Base-by-base conservation (phyloP, 2,888 invertebrate genomes). In the Cerastis rubricosa region DNA sequence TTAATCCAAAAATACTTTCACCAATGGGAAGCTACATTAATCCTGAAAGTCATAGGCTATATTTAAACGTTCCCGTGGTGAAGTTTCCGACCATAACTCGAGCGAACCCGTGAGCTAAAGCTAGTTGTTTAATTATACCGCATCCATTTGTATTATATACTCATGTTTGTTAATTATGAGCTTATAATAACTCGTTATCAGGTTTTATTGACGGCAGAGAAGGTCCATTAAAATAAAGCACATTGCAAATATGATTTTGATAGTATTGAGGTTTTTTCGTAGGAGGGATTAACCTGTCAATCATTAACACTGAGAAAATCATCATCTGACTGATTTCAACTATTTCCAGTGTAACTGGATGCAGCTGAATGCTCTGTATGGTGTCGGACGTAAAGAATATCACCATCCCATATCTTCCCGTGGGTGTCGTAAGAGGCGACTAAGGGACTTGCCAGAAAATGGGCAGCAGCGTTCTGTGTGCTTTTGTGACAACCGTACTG, bases 161-260 rank as follows among this genome's bases (percentile, higher is more conserved):
- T 49, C 25, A 8, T 54, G 80, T 63, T 25, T 45, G 71, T 87
- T 81, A 84, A 85, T 88, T 85, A 88, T 65, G 69, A 73, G 80
- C 78, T 80, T 84, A 81, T 78, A 74, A 81, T 81, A 76, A 79
- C 84, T 82, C 66, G 63, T 74, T 81, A 74, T 76, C 64, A 73
- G 19, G 68, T 79, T 79, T 29, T 71, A 81, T 86, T 69, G 80
- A 66, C 69, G 57, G 40, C 67, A n/a, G 7, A 22, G 7, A 74
- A 70, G 59, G 57, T 77, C 72, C 45, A 59, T 68, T 57, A 43
- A 69, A 71, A 35, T 40, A 76, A 76, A 81, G 29, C 2, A 35
- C 2, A 22, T 43, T 64, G 14, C 2, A 7, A 54, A 25, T 25
- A 14, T 22, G 2, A 17, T 73, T 40, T 43, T n/a, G 3, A 51